These are phyloP conservation scores for Heterodera carotae DNA, from an alignment of 1,140 invertebrate species.

Conservation along the genomic window DNA sequence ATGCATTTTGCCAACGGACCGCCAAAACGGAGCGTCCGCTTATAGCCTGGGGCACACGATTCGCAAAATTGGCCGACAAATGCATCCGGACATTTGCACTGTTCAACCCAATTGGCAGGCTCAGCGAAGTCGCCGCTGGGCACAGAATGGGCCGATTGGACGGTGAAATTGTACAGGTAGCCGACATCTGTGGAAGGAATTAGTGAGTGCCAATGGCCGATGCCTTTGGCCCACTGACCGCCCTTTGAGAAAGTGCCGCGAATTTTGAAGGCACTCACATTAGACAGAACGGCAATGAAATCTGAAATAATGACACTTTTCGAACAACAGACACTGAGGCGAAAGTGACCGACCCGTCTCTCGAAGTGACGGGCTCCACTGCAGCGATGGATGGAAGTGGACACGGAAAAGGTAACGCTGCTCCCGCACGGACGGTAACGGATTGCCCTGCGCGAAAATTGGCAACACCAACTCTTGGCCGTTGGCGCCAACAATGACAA, in stretches of 20 bases:
- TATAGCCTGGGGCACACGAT: constrained; percentile 88
- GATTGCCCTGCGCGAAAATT: constrained; percentile 88
- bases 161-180: constrained; percentile 54
- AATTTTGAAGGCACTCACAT: constrained; percentile 90
- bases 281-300: constrained; percentile 86
- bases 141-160: constrained; percentile 51
- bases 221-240: neutral
- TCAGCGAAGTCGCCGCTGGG: constrained; percentile 68
- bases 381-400: constrained; percentile 78
- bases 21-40: constrained; percentile 83
- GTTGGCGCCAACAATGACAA: constrained; percentile 81
- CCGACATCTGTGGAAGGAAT: constrained; percentile 68
- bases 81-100: constrained; percentile 86
- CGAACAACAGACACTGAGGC: neutral
- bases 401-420: constrained; percentile 78
- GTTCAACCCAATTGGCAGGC: constrained; percentile 86
- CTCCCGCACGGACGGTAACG: constrained; percentile 73
- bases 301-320: constrained; percentile 66
- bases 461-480: constrained; percentile 79
- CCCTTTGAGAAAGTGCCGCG: constrained; percentile 82
- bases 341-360: constrained; percentile 71
- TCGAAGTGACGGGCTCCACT: constrained; percentile 76
- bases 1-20: constrained; percentile 89
- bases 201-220: neutral
- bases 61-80: constrained; percentile 93